A percentile compares a stretch with the other conserved stretches of the same genome.
phyloP scores from a whole-genome alignment of 2,797 vertebrate genomes.

The Nyctibius grandis region DNA sequence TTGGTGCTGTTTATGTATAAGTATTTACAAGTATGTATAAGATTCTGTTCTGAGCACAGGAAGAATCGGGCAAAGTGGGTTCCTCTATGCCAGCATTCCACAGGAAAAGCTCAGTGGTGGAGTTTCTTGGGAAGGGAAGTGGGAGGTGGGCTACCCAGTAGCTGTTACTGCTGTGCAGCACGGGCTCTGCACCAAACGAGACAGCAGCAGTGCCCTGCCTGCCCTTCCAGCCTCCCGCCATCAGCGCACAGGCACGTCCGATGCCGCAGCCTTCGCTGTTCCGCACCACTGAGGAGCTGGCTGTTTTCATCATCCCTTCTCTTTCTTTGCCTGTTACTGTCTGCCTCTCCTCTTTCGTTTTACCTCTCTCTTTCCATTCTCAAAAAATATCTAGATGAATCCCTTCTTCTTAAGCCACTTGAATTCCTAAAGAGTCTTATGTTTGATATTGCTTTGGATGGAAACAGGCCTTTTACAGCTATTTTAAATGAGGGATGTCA shows the following conservation, averaged over 20 bases:
- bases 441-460: neutral
- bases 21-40: neutral
- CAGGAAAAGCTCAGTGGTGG: neutral
- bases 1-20: neutral
- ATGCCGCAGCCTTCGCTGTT: neutral
- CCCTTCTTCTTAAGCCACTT: neutral
- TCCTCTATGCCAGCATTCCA: neutral
- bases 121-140: neutral
- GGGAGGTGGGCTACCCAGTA: neutral
- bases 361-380: neutral
- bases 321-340: neutral
- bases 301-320: neutral
- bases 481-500: neutral
- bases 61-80: neutral
- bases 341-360: neutral
- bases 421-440: neutral
- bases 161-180: neutral
- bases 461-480: neutral
- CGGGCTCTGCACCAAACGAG: neutral
- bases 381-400: accelerated
- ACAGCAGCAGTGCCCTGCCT: neutral
- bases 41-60: accelerated
- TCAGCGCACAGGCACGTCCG: accelerated
- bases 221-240: neutral
- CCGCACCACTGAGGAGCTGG: neutral